phyloP scores from a whole-genome alignment of 2,888 invertebrate genomes.

The Colletes collaris region DNA sequence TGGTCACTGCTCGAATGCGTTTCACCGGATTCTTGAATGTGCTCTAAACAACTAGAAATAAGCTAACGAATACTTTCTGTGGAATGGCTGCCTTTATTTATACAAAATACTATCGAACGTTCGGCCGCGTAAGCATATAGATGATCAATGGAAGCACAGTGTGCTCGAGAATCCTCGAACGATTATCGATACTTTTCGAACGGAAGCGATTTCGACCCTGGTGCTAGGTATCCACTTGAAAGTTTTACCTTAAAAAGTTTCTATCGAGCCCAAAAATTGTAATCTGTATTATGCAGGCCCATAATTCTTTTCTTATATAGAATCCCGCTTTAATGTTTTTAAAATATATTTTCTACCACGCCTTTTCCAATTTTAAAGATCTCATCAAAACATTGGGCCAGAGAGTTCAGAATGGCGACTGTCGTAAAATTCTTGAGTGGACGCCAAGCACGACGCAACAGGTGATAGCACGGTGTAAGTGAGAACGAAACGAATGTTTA shows the following conservation, averaged over 20 bases:
- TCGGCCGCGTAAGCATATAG: constrained; percentile 54
- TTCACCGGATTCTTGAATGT: constrained; percentile 57
- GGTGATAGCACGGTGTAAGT: constrained; percentile 16
- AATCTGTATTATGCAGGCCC: too few relatives aligned
- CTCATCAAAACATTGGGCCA: too few relatives aligned
- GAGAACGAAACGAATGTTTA: constrained; percentile 45
- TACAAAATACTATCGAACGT: constrained; percentile 44
- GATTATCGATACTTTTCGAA: constrained; percentile 19
- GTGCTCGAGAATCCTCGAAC: constrained; percentile 11
- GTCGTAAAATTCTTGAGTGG: too few relatives aligned
- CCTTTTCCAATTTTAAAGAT: too few relatives aligned
- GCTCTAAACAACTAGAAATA: constrained; percentile 69
- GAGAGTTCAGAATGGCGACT: too few relatives aligned
- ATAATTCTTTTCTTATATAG: too few relatives aligned
- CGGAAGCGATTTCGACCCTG: background rate
- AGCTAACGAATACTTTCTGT: constrained; percentile 70
- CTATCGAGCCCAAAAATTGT: too few relatives aligned
- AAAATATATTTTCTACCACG: too few relatives aligned
- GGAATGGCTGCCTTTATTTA: constrained; percentile 64
- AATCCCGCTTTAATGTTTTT: too few relatives aligned
- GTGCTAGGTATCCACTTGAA: too few relatives aligned
- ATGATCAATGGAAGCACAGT: constrained; percentile 34
- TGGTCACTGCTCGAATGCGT: constrained; percentile 14
- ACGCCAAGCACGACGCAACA: background rate
- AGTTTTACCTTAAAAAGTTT: too few relatives aligned